Percentiles rank a stretch among this genome's conserved stretches.
These are phyloP conservation scores for Ypsolopha sequella DNA, from an alignment of 2,888 invertebrate genomes.

Conservation along the genomic window DNA sequence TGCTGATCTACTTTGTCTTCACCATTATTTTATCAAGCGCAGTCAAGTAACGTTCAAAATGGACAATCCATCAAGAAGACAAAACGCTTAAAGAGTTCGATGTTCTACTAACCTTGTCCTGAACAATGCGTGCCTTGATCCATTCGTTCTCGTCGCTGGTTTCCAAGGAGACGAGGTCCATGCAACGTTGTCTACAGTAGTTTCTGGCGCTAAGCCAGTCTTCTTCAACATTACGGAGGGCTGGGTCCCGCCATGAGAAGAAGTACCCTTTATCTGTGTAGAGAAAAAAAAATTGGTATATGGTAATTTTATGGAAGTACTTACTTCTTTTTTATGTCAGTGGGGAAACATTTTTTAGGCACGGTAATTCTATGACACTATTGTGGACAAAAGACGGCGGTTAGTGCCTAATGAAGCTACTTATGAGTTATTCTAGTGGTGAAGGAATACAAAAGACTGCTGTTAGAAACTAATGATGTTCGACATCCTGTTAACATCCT, in stretches of 20 bases:
- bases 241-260: slow-evolving; percentile 88
- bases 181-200: slow-evolving; percentile 88
- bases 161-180: slow-evolving; percentile 90
- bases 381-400: no score
- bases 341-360: slow-evolving; percentile 1
- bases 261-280: slow-evolving; percentile 80
- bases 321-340: no score
- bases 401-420: no score
- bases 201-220: slow-evolving; percentile 90
- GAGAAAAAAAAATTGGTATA: no score
- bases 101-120: slow-evolving; percentile 75
- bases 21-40: no score
- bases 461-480: not conserved
- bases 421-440: no score
- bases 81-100: not conserved
- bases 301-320: no score
- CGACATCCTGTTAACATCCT: no score
- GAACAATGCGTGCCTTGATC: slow-evolving; percentile 83
- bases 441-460: not conserved
- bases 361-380: no score
- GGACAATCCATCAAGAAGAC: not conserved
- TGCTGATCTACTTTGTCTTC: no score
- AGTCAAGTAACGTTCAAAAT: not conserved
- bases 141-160: slow-evolving; percentile 90
- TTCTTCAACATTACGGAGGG: slow-evolving; percentile 79